Evolutionary conservation across 2,797 vertebrate genomes (phyloP).

Genomic region (Merluccius polli): DNA sequence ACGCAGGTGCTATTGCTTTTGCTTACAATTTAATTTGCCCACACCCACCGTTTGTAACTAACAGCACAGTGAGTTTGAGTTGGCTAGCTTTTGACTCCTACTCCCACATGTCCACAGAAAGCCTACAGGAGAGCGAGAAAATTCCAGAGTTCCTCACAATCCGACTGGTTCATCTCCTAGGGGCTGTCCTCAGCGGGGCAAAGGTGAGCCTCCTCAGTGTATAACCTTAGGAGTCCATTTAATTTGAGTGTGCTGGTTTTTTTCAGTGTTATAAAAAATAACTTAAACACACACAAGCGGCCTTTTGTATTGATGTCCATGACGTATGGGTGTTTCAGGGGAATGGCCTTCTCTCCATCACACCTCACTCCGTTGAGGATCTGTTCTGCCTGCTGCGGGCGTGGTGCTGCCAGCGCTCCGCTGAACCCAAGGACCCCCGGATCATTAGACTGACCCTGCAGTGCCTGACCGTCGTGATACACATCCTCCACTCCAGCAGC

Average conservation of each 20-base stretch:
- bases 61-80: neutral
- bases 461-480: conserved; percentile 81
- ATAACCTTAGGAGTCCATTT: neutral
- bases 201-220: conserved; percentile 70
- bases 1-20: neutral
- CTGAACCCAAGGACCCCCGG: conserved; percentile 35
- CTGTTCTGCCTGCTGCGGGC: conserved; percentile 79
- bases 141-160: conserved; percentile 79
- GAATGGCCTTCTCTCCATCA: conserved; percentile 84
- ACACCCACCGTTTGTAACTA: neutral
- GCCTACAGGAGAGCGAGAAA: conserved; percentile 70
- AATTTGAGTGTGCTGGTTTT: neutral
- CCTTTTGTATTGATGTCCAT: conserved; percentile 5
- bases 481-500: conserved; percentile 84
- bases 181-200: conserved; percentile 84
- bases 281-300: neutral
- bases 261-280: neutral
- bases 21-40: neutral
- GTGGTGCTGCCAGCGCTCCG: conserved; percentile 63
- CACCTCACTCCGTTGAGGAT: conserved; percentile 74
- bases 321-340: conserved; percentile 62
- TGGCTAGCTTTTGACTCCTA: neutral
- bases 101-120: conserved; percentile 65
- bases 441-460: conserved; percentile 71
- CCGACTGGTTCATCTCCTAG: conserved; percentile 84